Evolutionary conservation across 1,140 invertebrate species (phyloP), one percentile per base, ranked within the genome.

Genomic region (Stegodyphus dumicola): DNA sequence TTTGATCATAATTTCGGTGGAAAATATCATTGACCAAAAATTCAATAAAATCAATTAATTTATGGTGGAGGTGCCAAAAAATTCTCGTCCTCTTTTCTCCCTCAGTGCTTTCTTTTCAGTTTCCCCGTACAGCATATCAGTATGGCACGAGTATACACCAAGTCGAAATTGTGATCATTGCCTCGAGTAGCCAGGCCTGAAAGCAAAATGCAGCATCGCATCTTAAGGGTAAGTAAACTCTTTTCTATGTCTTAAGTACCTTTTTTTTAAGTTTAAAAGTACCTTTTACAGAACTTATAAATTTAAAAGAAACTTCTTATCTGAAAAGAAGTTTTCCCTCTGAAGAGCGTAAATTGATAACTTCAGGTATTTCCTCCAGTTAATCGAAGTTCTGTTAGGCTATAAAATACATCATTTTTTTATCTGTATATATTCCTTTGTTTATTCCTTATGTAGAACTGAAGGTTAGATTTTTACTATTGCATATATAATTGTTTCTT

Each of bases 41-140:
- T 53, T 65, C 33, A 73, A 54, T 54, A 48, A 18, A 64, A 18
- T 67, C 76, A 84, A 71, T 67, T 17, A 67, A 17, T 67, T 17
- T 67, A 18, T 73, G 81, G 81, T 84, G 81, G 81, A 84, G 81
- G 81, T 83, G 79, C 79, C 56, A 83, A 49, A 65, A 52, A 83
- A 49, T 83, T 54, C 69, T 54, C 76, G 17, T 60, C 18, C 54
- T 48, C 7, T 76, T 76, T 67, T 83, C 60, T 75, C 73, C 81
- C 73, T 84, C 73, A 76, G 49, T 76, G 70, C 51, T 75, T 69
- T 60, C 15, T 60, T 15, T 5, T 60, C 56, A 9, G 56, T 10
- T 10, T 15, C 15, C 56, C 56, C 56, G 15, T 60, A 1, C 9
- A 9, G 56, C 15, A 15, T 60, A 0, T 60, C 9, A 60, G 15